Percentiles rank a stretch among this genome's conserved stretches.
Evolutionary conservation across 2,797 vertebrate genomes (phyloP).

Genomic region (Lemur catta): DNA sequence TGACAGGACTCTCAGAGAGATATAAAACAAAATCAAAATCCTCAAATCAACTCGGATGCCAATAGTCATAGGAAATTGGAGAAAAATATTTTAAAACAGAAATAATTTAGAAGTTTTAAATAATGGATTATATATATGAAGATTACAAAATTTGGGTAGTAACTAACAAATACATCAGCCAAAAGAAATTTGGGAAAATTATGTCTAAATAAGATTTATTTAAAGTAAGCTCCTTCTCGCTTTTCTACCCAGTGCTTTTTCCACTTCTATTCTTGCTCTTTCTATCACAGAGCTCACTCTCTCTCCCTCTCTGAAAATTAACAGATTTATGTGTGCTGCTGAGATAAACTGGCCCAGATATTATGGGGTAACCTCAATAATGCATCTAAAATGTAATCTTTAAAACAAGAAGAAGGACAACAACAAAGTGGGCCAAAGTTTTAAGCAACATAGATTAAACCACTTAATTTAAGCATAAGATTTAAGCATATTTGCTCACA

Average conservation of each 20-base stretch:
- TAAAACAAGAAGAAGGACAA: background rate
- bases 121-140: background rate
- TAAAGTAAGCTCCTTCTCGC: background rate
- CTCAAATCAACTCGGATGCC: background rate
- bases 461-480: background rate
- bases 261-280: background rate
- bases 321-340: background rate
- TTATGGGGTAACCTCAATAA: background rate
- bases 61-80: background rate
- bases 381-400: background rate
- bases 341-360: background rate
- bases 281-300: background rate
- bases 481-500: background rate
- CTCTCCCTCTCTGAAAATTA: background rate
- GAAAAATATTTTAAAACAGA: background rate
- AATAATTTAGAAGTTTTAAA: slow-evolving; percentile 24
- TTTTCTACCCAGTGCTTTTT: background rate
- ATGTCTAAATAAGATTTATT: background rate
- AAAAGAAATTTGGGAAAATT: background rate
- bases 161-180: background rate
- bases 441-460: background rate
- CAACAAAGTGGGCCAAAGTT: background rate
- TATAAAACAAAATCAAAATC: background rate
- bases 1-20: background rate
- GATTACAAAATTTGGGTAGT: background rate